phyloP scores from a whole-genome alignment of 1,140 invertebrate genomes.

The Trinorchestia longiramus region DNA sequence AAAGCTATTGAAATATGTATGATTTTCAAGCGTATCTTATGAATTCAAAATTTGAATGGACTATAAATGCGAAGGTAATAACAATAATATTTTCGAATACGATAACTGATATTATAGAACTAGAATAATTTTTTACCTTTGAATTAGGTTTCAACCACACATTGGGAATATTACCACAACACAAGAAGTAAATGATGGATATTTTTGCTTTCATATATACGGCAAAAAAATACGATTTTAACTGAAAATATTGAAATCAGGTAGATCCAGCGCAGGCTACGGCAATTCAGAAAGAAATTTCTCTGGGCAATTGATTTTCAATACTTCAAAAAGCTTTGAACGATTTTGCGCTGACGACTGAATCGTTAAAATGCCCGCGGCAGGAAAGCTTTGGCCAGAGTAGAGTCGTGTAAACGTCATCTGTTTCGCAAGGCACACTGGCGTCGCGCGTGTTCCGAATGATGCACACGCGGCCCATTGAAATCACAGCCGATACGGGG shows the following conservation, averaged over 20 bases:
- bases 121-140: not conserved
- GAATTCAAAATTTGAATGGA: no score
- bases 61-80: no score
- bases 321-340: not conserved
- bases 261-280: not conserved
- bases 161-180: no score
- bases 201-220: not conserved
- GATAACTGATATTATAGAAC: no score
- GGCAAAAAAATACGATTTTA: not conserved
- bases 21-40: no score
- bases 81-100: no score
- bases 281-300: not conserved
- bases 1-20: no score
- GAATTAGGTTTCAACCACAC: not conserved
- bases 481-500: no score
- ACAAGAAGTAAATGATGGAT: no score
- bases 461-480: no score
- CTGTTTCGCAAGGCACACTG: not conserved
- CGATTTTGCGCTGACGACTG: slow-evolving; percentile 30
- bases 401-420: not conserved
- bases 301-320: slow-evolving; percentile 11
- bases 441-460: no score
- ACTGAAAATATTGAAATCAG: not conserved
- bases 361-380: slow-evolving; percentile 13
- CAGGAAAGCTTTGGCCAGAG: not conserved